These are phyloP conservation scores for Pterocles orientalis DNA, from an alignment of 2,113 vertebrate species.

Conservation along the genomic window DNA sequence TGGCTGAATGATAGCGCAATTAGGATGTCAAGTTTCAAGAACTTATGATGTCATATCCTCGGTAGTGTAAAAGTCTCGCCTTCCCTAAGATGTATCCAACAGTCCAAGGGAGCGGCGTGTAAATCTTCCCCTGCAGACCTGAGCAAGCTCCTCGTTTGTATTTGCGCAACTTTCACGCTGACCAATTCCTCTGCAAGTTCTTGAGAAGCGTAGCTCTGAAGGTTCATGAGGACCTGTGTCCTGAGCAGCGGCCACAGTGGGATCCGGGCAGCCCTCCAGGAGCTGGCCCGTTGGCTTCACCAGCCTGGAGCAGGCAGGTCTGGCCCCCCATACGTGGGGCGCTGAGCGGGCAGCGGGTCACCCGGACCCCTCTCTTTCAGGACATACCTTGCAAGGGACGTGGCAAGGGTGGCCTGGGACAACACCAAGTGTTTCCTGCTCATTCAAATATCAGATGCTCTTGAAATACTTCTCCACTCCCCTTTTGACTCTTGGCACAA, in stretches of 20 bases:
- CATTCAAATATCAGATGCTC: neutral
- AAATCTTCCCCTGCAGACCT: neutral
- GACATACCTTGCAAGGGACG: neutral
- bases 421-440: neutral
- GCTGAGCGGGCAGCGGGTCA: neutral
- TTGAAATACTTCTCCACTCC: neutral
- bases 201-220: neutral
- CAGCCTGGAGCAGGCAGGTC: neutral
- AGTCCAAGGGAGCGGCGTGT: accelerated
- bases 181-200: neutral
- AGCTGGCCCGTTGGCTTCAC: neutral
- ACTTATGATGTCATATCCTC: neutral
- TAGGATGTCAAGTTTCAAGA: neutral
- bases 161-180: neutral
- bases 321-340: neutral
- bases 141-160: neutral
- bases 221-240: neutral
- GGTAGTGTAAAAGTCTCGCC: neutral
- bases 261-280: neutral
- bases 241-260: accelerated
- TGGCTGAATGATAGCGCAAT: neutral
- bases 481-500: neutral
- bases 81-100: accelerated
- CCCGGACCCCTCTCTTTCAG: neutral
- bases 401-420: neutral